Percentiles rank a stretch among this genome's conserved stretches.
These are phyloP conservation scores for Sylvilagus bachmani DNA, from an alignment of 2,113 vertebrate genomes.

Conservation along the genomic window DNA sequence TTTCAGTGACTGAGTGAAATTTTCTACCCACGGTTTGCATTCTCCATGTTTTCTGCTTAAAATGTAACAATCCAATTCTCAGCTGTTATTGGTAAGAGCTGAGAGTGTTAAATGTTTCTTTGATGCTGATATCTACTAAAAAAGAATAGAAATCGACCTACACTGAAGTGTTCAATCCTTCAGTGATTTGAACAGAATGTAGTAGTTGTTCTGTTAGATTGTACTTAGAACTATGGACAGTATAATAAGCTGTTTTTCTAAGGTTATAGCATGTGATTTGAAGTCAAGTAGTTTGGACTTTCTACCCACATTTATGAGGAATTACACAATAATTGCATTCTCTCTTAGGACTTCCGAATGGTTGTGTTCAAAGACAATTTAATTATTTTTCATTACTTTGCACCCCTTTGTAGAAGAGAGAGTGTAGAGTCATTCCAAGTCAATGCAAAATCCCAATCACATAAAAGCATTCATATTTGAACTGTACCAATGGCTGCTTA, in stretches of 20 bases:
- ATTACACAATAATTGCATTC: background rate
- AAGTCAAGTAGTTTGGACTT: background rate
- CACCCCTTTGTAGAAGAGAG: background rate
- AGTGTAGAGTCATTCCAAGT: background rate
- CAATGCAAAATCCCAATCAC: conserved; percentile 7
- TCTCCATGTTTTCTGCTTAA: conserved; percentile 46
- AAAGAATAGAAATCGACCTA: background rate
- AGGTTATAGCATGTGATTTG: background rate
- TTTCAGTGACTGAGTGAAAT: background rate
- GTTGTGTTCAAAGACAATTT: background rate
- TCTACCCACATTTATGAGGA: background rate
- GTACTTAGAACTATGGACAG: background rate
- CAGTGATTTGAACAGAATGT: background rate
- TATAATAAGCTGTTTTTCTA: background rate
- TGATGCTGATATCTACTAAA: background rate
- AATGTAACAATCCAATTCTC: background rate
- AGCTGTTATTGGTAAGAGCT: background rate
- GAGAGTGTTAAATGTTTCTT: background rate
- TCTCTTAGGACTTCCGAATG: conserved; percentile 9
- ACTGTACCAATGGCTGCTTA: conserved; percentile 4
- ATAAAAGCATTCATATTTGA: background rate
- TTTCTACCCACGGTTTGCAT: background rate
- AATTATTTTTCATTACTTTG: conserved; percentile 13
- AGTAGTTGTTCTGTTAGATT: background rate
- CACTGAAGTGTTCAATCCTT: background rate